Percentiles rank a stretch among this genome's conserved stretches.
Evolutionary conservation across 2,113 vertebrate species (phyloP).

Genomic region (Actenoides hombroni): DNA sequence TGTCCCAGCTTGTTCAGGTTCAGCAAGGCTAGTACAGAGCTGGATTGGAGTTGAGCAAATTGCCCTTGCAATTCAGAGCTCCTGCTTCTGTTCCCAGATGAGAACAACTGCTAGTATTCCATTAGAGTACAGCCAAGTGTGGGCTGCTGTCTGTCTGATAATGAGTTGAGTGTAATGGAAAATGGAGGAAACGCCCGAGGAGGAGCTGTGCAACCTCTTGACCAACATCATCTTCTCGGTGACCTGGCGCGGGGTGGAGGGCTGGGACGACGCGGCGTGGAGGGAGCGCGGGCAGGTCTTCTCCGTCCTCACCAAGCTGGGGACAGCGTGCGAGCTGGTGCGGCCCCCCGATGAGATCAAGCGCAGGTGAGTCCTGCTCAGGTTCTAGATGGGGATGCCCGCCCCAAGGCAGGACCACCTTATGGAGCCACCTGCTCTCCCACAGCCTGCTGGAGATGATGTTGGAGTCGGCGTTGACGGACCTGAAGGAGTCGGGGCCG

Average conservation of each 20-base stretch:
- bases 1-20: neutral
- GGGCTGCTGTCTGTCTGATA: neutral
- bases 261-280: conserved; percentile 78
- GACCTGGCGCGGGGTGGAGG: conserved; percentile 88
- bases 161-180: neutral
- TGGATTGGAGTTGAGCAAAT: neutral
- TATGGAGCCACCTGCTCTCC: fast-evolving
- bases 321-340: conserved; percentile 89
- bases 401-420: neutral
- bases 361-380: conserved; percentile 78
- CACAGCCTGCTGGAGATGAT: conserved; percentile 95
- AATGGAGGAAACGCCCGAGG: conserved; percentile 83
- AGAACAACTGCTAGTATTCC: neutral
- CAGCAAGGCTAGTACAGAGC: neutral
- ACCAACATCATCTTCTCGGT: conserved; percentile 94
- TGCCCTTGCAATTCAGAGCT: neutral
- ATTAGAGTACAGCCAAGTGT: fast-evolving
- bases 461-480: conserved; percentile 92
- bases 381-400: neutral
- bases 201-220: conserved; percentile 94
- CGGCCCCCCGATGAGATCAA: conserved; percentile 92
- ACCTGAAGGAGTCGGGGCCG: conserved; percentile 81
- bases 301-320: conserved; percentile 94
- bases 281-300: conserved; percentile 94
- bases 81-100: neutral